phyloP scores from a whole-genome alignment of 2,113 vertebrate species.

The Mastomys coucha region DNA sequence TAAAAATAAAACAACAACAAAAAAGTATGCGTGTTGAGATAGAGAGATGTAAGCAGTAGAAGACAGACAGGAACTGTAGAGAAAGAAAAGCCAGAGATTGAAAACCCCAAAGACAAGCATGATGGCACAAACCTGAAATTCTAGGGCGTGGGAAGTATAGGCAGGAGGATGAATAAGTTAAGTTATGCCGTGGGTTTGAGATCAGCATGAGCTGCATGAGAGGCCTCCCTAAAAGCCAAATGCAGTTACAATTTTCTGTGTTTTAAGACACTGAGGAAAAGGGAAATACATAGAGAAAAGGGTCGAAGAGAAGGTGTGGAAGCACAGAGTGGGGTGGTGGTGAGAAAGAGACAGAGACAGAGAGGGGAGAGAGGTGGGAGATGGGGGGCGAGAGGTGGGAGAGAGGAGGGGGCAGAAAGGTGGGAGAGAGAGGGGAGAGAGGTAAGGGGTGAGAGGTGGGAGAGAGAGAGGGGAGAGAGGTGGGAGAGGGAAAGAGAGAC shows the following conservation, averaged over 20 bases:
- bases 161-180: too few species aligned
- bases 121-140: not conserved
- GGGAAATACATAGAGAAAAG: too few species aligned
- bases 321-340: too few species aligned
- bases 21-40: not conserved
- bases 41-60: too few species aligned
- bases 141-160: too few species aligned
- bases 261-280: not conserved
- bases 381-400: not conserved
- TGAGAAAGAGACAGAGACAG: not conserved
- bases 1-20: not conserved
- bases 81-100: not conserved
- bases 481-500: not conserved
- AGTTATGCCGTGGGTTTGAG: not conserved
- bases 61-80: not conserved
- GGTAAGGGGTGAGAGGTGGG: fast-evolving
- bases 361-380: not conserved
- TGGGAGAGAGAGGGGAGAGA: too few species aligned
- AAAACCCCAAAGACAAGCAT: not conserved
- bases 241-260: not conserved
- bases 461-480: not conserved
- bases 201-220: not conserved
- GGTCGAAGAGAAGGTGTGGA: not conserved
- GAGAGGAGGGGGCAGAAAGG: fast-evolving
- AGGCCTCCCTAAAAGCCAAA: not conserved